Base-by-base conservation (phyloP, 2,113 vertebrate genomes). In the Salvator merianae region DNA sequence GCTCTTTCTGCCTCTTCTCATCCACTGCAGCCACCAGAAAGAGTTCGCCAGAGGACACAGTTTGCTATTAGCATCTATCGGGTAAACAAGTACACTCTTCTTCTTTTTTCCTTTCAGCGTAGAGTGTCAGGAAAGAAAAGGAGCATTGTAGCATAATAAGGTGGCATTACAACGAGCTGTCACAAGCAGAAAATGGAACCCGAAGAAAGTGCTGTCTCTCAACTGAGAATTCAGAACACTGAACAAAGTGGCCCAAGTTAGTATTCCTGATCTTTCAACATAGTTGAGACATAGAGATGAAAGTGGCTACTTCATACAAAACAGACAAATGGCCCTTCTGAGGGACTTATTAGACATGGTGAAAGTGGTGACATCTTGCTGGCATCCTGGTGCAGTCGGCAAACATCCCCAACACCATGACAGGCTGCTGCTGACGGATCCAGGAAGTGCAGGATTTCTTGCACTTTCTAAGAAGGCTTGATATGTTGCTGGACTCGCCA, bases 51-150 rank as follows among this genome's bases (percentile, higher is more conserved):
- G 87, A 96, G 98, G 86, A 97, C 95, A 20, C 94, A 96, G 28
- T 99, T 98, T 89, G 95, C 92, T 81, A 90, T 96, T 91, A 98
- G 97, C 74, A 79, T 91, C 34, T 96, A 96, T 87, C 94, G 95
- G 95, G 98, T 98, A 90, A 62, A 92, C 47, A 4, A 79, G 55
- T 66, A 53, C 18, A 18, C 73, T n/a, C 5, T 47, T 47, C 10
- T 7, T 47, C 10, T 47, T 47, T n/a, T 8, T 87, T 53, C 38
- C 6, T 13, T 32, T 30, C 53, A 55, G 50, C n/a, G 16, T 38
- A 65, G n/a, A 62, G n/a, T 26, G 5, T 8, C 26, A 62, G n/a
- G 26, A 43, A 7, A 63, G 34, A 71, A 62, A 47, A 20, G 9
- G 40, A 34, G 43, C 4, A n/a, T 26, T 55, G 22, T 38, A 69